These are phyloP conservation scores for Cotesia chilonis DNA, from an alignment of 1,140 invertebrate genomes.

Conservation along the genomic window DNA sequence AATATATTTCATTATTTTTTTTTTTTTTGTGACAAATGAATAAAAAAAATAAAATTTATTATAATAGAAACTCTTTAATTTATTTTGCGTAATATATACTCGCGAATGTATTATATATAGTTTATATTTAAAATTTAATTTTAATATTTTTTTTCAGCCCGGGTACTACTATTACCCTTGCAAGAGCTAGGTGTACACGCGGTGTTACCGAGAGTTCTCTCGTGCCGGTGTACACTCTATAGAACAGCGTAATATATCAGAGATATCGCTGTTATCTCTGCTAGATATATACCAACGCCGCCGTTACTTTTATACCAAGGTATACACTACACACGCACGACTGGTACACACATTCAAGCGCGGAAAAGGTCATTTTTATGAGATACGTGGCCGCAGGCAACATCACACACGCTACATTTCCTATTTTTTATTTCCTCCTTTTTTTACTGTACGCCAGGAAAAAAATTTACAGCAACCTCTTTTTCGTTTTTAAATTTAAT, in stretches of 20 bases:
- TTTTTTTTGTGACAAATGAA: no score
- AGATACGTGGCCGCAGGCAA: constrained; percentile 49
- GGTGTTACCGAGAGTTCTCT: constrained; percentile 9
- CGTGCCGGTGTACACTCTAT: constrained; percentile 6
- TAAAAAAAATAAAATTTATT: no score
- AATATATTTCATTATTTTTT: no score
- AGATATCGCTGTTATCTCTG: constrained; percentile 53
- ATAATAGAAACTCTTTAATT: no score
- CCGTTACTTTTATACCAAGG: constrained; percentile 50
- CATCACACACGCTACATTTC: constrained; percentile 40
- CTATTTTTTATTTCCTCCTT: constrained; percentile 37
- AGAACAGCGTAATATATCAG: constrained; percentile 45
- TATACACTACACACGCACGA: constrained; percentile 19
- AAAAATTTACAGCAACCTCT: neutral
- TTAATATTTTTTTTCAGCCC: neutral
- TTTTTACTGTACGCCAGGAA: neutral
- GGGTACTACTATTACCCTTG: neutral
- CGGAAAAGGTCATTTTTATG: constrained; percentile 54
- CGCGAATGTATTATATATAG: neutral
- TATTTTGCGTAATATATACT: neutral
- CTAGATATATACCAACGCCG: constrained; percentile 46
- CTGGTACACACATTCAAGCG: constrained; percentile 28
- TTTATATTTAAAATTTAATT: neutral
- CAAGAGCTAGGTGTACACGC: neutral
- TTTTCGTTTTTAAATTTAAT: neutral